A percentile compares a stretch with the other conserved stretches of the same genome.
phyloP scores from a whole-genome alignment of 2,888 invertebrate genomes.

The Tryphoninae sp. region DNA sequence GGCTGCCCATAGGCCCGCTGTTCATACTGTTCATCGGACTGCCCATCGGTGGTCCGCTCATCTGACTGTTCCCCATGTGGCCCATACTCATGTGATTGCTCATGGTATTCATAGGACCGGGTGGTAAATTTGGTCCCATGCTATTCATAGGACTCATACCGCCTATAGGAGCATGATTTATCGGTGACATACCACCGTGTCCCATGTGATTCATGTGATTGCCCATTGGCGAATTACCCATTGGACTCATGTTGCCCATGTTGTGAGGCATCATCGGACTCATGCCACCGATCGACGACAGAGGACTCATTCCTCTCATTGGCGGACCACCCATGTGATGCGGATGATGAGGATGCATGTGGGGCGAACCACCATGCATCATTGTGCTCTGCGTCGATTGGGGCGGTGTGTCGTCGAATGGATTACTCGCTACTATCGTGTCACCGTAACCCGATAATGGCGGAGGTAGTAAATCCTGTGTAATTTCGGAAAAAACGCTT shows the following conservation, averaged over 20 bases:
- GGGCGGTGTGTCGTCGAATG: conserved; percentile 94
- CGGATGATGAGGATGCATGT: conserved; percentile 82
- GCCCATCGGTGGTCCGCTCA: conserved; percentile 85
- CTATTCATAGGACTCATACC: conserved; percentile 87
- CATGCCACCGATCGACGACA: conserved; percentile 81
- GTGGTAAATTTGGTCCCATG: conserved; percentile 89
- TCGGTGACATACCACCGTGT: conserved; percentile 82
- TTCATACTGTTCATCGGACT: conserved; percentile 83
- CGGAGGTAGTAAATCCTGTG: conserved; percentile 91
- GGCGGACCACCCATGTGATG: conserved; percentile 85
- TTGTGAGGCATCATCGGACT: conserved; percentile 81
- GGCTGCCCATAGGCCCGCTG: conserved; percentile 85
- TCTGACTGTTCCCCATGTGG: conserved; percentile 81
- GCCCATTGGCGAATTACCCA: conserved; percentile 79
- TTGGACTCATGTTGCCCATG: conserved; percentile 80
- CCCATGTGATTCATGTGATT: conserved; percentile 85
- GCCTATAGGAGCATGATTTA: conserved; percentile 85
- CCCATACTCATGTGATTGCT: conserved; percentile 82
- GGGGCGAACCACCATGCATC: conserved; percentile 82
- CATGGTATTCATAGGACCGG: conserved; percentile 84
- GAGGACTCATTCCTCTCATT: conserved; percentile 86
- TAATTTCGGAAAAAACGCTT: conserved; percentile 9
- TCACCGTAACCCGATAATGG: conserved; percentile 94
- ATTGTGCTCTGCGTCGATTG: conserved; percentile 82
- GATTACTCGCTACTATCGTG: conserved; percentile 96